Base-by-base conservation (phyloP, 2,113 vertebrate genomes). In the Lichenostomus cassidix region DNA sequence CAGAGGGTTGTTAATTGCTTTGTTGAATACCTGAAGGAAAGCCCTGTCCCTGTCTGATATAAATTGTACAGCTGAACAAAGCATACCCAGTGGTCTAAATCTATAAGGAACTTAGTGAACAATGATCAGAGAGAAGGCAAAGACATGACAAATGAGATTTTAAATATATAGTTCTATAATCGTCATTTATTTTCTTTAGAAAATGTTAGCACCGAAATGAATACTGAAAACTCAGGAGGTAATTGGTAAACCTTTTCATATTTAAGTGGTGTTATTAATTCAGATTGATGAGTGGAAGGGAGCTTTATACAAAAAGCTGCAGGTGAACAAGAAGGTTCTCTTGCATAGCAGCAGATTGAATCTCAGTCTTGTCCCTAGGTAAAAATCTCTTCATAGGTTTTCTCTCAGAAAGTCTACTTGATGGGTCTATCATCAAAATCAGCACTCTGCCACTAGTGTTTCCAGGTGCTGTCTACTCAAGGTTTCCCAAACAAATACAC, bases 11-110 rank as follows among this genome's bases (percentile, higher is more conserved):
- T 69, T 93, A 96, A 91, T 83, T 93, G 83, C 90, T 94, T 76
- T 83, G 67, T 74, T 89, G 82, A 83, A 88, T 50, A 90, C 55
- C 76, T 93, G 90, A 93, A 93, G 82, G 55, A 93, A 93, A 92
- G 33, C 7, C 37, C 53, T 88, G 83, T 94, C 80, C 83, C 69
- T 62, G 46, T 67, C 46, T 21, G 37, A 71, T 83, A 86, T 53
- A 81, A 94, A 95, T 77, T 62, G 46, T 83, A 53, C n/a, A 83
- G 67, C 71, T 80, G 59, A 95, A 91, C 47, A 96, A 94, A 95
- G 70, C 62, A 65, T 42, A 76, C 67, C 49, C 82, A 73, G 79
- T 49, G n/a, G 67, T 90, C 75, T 83, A 77, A 93, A 70, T 76
- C 90, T 89, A 19, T 46, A 67, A 83, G 23, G 33, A 90, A 74